These are phyloP conservation scores for Euura lappo DNA, from an alignment of 1,140 invertebrate genomes.

Conservation along the genomic window DNA sequence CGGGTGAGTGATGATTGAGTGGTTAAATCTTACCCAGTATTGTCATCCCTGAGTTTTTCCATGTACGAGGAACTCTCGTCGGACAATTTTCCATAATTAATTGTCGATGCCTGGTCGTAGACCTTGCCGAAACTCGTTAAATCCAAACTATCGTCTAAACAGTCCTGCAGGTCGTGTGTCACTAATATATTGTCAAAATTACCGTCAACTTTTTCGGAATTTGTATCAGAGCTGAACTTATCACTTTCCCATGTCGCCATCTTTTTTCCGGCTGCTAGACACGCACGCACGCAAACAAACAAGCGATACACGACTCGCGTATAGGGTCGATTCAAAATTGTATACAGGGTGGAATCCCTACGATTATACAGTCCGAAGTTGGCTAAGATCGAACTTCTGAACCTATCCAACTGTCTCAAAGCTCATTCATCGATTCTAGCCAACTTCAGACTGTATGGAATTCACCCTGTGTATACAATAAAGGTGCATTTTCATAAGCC, in stretches of 20 bases:
- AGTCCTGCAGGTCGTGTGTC: constrained; percentile 64
- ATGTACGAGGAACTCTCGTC: constrained; percentile 49
- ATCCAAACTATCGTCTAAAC: constrained; percentile 64
- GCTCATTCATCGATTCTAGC: no score
- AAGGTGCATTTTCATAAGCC: no score
- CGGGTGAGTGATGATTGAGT: not conserved
- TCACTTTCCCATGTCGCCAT: constrained; percentile 58
- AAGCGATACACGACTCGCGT: no score
- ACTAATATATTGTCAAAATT: constrained; percentile 57
- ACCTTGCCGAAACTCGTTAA: constrained; percentile 60
- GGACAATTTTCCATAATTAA: constrained; percentile 49
- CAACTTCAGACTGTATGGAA: no score
- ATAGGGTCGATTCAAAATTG: no score
- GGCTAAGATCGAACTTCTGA: no score
- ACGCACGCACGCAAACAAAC: no score
- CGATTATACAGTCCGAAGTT: no score
- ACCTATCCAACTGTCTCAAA: no score
- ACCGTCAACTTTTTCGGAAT: constrained; percentile 40
- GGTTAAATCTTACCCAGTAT: constrained; percentile 43
- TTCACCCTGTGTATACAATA: no score
- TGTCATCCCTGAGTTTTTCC: constrained; percentile 50
- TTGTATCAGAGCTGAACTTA: constrained; percentile 44
- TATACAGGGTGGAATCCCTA: no score
- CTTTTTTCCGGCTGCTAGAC: constrained; percentile 33
- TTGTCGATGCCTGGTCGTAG: constrained; percentile 57